A percentile compares a stretch with the other conserved stretches of the same genome.
phyloP scores from a whole-genome alignment of 2,888 invertebrate genomes.

The Drosophila austrosaltans region DNA sequence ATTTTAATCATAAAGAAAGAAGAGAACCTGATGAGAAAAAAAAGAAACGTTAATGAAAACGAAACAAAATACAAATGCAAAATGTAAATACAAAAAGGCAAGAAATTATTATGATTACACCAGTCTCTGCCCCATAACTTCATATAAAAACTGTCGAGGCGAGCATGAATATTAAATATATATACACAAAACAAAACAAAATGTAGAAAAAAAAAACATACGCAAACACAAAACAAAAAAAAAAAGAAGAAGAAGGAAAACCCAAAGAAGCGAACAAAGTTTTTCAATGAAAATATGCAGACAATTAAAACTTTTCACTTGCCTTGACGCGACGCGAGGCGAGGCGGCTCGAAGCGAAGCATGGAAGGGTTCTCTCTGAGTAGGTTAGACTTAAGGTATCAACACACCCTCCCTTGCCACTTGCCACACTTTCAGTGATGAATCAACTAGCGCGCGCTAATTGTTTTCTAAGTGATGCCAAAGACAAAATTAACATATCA shows the following conservation, averaged over 20 bases:
- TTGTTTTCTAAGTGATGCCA: constrained; percentile 70
- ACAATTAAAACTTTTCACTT: constrained; percentile 77
- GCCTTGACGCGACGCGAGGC: constrained; percentile 42
- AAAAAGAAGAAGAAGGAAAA: constrained; percentile 6
- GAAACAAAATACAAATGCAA: constrained; percentile 41
- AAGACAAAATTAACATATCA: constrained; percentile 71
- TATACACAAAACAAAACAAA: background rate
- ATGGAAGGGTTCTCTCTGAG: constrained; percentile 14
- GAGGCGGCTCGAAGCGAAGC: constrained; percentile 16
- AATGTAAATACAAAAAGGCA: constrained; percentile 57
- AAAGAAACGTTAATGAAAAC: constrained; percentile 26
- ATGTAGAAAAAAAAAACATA: background rate
- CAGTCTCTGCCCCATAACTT: constrained; percentile 43
- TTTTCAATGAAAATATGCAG: constrained; percentile 71
- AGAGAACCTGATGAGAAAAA: constrained; percentile 32
- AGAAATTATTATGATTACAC: constrained; percentile 60
- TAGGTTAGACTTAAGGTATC: constrained; percentile 7
- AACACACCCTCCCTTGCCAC: constrained; percentile 29
- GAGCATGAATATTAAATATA: constrained; percentile 64
- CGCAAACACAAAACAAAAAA: background rate
- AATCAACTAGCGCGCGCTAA: constrained; percentile 50
- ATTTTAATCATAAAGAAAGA: constrained; percentile 61
- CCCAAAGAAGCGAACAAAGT: constrained; percentile 44
- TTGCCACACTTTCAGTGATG: background rate
- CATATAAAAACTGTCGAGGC: constrained; percentile 47